Base-by-base conservation (phyloP, 1,140 invertebrate genomes). In the Solen grandis region DNA sequence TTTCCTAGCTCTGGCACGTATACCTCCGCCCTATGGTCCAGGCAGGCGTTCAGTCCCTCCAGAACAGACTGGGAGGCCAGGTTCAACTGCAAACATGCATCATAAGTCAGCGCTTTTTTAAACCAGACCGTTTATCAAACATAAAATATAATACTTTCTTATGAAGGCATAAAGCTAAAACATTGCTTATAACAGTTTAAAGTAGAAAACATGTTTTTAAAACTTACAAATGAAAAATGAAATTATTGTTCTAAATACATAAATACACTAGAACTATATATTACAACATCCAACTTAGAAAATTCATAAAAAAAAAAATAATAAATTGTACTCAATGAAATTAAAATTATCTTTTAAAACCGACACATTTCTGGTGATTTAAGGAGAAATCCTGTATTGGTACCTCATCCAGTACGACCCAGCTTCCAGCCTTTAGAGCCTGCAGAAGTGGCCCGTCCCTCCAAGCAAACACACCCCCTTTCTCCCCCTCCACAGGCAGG, bases 11-110 rank as follows among this genome's bases (percentile, higher is more conserved):
- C 99, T 1, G 99, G 97, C 70, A 99, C 96, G 89, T 95, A 99
- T 19, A 99, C 95, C 93, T 99, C 97, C 2, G 97, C 97, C 87
- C 99, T 94, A 91, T 99, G 99, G 94, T 99, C 99, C 19, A 99
- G 94, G 91, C 98, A 99, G 1, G 99, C 98, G 92, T 99, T 99
- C 2, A 99, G 93, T 36, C 98, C 98, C 94, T 99, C 99, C 0
- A 99, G 93, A 5, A 99, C 98, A 0, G 98, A 97, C 92, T 99
- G 99, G 0, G 98, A 99, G 0, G 99, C 99, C 75, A 99, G 93
- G 94, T 99, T 99, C 68, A 99, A 93, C 93, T 95, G 86, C 16
- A 91, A 88, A 81, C 22, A 59, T 35, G 66, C 8, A 22, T 59
- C 55, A n/a, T n/a, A n/a, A n/a, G n/a, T n/a, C n/a, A 50, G 13